These are phyloP conservation scores for Agriopis aurantiaria DNA, from an alignment of 2,888 invertebrate species.

Conservation along the genomic window DNA sequence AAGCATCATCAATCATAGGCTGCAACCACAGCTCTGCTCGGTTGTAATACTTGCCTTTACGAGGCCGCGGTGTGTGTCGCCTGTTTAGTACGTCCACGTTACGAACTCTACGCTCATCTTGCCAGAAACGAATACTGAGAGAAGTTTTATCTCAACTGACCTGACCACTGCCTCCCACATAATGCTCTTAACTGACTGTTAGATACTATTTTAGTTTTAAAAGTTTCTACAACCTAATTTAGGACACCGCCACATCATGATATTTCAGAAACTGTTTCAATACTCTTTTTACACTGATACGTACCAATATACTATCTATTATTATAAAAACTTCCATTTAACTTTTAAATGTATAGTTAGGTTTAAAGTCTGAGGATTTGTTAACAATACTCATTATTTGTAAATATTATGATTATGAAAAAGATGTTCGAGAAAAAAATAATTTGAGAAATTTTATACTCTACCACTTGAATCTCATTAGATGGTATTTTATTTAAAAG, in stretches of 20 bases:
- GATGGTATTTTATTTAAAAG: constrained; percentile 80
- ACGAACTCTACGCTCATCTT: constrained; percentile 40
- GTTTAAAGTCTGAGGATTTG: constrained; percentile 65
- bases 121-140: constrained; percentile 40
- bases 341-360: constrained; percentile 50
- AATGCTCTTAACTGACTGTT: constrained; percentile 35
- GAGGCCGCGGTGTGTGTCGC: not conserved
- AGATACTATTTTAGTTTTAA: constrained; percentile 29
- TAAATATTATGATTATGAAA: constrained; percentile 71
- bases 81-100: constrained; percentile 28
- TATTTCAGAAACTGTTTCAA: constrained; percentile 40
- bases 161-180: constrained; percentile 30
- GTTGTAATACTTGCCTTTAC: constrained; percentile 21
- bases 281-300: constrained; percentile 31
- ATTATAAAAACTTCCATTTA: constrained; percentile 39
- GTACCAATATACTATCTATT: constrained; percentile 23
- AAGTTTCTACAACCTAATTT: constrained; percentile 24
- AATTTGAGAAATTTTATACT: constrained; percentile 79
- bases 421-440: constrained; percentile 62
- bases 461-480: constrained; percentile 86
- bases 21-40: constrained; percentile 25
- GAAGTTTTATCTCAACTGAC: constrained; percentile 24
- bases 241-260: constrained; percentile 35
- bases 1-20: constrained; percentile 28
- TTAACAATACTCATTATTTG: constrained; percentile 83